These are phyloP conservation scores for Drosophila suboccidentalis DNA, from an alignment of 2,888 invertebrate species.

Conservation along the genomic window DNA sequence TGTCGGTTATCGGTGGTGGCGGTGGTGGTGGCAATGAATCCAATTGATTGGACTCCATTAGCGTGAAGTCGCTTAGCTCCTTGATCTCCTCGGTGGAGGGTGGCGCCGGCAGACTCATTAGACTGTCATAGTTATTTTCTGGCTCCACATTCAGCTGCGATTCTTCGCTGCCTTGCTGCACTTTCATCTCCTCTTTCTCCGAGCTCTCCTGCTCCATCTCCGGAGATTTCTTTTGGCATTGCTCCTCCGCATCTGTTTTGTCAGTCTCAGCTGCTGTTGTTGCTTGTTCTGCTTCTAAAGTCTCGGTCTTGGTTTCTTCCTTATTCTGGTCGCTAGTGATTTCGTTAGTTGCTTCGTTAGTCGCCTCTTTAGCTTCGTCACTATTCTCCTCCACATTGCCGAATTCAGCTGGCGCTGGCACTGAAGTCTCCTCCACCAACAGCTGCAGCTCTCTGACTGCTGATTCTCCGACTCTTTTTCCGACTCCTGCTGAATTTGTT, in stretches of 20 bases:
- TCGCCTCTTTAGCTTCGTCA: background rate
- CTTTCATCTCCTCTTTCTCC: background rate
- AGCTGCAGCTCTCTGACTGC: background rate
- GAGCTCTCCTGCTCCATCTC: background rate
- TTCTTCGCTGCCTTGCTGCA: slow-evolving; percentile 4
- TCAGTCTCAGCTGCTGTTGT: slow-evolving; percentile 10
- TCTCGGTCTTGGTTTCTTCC: background rate
- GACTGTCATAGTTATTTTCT: slow-evolving; percentile 84
- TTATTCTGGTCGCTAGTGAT: background rate
- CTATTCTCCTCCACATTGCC: background rate
- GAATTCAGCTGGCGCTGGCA: slow-evolving; percentile 42
- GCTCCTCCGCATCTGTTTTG: background rate
- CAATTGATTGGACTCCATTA: slow-evolving; percentile 83
- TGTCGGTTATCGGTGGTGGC: slow-evolving; percentile 58
- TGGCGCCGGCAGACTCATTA: slow-evolving; percentile 85
- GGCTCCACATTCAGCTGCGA: slow-evolving; percentile 13
- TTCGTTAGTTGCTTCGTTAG: background rate
- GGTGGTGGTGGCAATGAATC: slow-evolving; percentile 85
- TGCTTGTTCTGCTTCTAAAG: background rate
- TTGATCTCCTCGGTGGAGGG: slow-evolving; percentile 85
- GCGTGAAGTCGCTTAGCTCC: slow-evolving; percentile 81
- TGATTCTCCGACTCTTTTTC: background rate
- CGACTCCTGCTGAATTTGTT: background rate
- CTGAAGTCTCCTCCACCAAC: background rate
- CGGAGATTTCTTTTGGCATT: background rate